phyloP scores from a whole-genome alignment of 2,888 invertebrate species.

The Coelogynopora nodosa region DNA sequence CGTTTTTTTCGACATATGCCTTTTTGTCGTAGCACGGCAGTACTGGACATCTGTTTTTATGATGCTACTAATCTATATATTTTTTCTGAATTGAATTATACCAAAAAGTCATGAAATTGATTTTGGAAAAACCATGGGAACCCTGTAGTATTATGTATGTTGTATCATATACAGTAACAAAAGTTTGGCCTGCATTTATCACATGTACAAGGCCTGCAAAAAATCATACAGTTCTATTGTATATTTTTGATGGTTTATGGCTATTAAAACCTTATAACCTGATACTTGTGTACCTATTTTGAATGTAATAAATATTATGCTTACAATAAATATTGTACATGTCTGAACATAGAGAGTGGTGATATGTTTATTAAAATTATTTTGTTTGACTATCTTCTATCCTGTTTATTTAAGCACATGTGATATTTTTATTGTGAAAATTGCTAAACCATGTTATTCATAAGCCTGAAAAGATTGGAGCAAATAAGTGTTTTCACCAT shows the following conservation, averaged over 20 bases:
- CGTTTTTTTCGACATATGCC: neutral
- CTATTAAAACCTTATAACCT: neutral
- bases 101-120: too few species aligned
- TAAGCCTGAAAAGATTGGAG: neutral
- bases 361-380: neutral
- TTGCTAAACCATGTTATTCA: neutral
- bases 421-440: neutral
- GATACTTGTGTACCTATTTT: neutral
- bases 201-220: neutral
- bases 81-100: too few species aligned
- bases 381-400: neutral
- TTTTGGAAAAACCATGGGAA: too few species aligned
- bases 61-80: too few species aligned
- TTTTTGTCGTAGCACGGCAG: conserved; percentile 14
- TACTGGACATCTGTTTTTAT: too few species aligned
- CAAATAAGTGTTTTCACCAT: neutral
- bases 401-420: neutral
- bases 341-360: neutral
- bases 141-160: too few species aligned
- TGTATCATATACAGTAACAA: too few species aligned
- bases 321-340: neutral
- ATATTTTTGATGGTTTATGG: neutral
- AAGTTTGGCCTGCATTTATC: too few species aligned
- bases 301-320: neutral
- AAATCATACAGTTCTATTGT: neutral